Conservation (phyloP, 2,888 invertebrate genomes). For the Aelia acuminata region DNA sequence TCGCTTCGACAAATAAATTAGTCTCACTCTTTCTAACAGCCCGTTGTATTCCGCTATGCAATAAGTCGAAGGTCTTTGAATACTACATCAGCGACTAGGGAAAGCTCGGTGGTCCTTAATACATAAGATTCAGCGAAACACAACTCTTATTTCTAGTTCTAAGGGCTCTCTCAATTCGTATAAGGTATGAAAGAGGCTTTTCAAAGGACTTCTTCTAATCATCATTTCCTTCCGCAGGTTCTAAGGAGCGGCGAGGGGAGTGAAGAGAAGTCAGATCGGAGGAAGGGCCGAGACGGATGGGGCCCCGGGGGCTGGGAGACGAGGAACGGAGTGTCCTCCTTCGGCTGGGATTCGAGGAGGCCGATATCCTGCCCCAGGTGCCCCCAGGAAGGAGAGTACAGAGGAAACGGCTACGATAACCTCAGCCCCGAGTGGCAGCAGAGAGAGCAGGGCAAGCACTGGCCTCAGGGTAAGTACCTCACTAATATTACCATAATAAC, state of each 20-base stretch:
- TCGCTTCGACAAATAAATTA: too few species aligned
- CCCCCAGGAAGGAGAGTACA: constrained; percentile 63
- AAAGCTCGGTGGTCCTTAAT: too few species aligned
- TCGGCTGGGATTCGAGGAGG: constrained; percentile 66
- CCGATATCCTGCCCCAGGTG: constrained; percentile 59
- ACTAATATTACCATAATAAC: background rate
- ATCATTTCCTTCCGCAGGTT: background rate
- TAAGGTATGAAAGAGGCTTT: too few species aligned
- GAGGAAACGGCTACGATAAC: constrained; percentile 67
- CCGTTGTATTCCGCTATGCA: too few species aligned
- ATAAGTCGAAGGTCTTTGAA: too few species aligned
- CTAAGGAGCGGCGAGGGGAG: constrained; percentile 10
- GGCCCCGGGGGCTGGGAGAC: constrained; percentile 66
- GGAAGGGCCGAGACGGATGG: constrained; percentile 59
- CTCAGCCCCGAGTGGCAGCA: constrained; percentile 67
- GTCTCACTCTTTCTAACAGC: too few species aligned
- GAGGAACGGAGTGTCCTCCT: constrained; percentile 66
- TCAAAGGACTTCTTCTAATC: background rate
- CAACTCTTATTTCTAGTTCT: too few species aligned
- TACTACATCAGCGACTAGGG: too few species aligned
- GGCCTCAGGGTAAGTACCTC: background rate
- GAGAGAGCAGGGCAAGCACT: constrained; percentile 59
- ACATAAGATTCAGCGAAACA: too few species aligned
- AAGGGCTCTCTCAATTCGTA: too few species aligned
- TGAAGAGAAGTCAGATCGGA: constrained; percentile 45